Base-by-base conservation (phyloP, 1,140 invertebrate species). In the Pararge aegeria region DNA sequence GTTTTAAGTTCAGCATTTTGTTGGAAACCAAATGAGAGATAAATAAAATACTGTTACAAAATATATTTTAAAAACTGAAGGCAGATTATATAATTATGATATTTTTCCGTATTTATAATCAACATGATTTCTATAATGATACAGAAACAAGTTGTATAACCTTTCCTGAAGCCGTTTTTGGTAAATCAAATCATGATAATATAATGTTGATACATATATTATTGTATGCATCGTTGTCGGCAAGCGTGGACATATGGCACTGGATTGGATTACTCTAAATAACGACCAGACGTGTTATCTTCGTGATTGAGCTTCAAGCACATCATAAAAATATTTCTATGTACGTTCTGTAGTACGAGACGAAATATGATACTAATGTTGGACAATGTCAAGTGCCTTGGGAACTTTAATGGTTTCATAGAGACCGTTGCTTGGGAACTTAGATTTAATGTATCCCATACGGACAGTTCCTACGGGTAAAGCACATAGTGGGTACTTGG, bases 271-370 rank as follows among this genome's bases (percentile, higher is more conserved):
- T 83, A 86, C 81, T 62, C 67, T 71, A 29, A 40, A 70, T 70
- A 73, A 73, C 68, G 64, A 70, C 65, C 64, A 76, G 62, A 66
- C 67, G 66, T 66, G 68, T 79, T 84, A 87, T 81, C 80, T 83
- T 53, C 67, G 73, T 78, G 73, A 86, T 85, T 81, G 65, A 78
- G 66, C 69, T 78, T 76, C 68, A 74, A 76, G 75, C 61, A 64
- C 64, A 59, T 72, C 62, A 78, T 87, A 85, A 85, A 83, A 84
- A 80, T 78, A 75, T 75, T 75, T 79, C 64, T 70, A 52, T 57
- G 44, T 64, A 62, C 44, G 52, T 55, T 12, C 63, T 60, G 61
- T 57, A 61, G 60, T 55, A 34, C 55, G 59, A 68, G 52, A 29
- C 46, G 69, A 68, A 61, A 68, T 57, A 72, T 72, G 64, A 76